These are phyloP conservation scores for Acleris sparsana DNA, from an alignment of 2,888 invertebrate genomes.

Conservation along the genomic window DNA sequence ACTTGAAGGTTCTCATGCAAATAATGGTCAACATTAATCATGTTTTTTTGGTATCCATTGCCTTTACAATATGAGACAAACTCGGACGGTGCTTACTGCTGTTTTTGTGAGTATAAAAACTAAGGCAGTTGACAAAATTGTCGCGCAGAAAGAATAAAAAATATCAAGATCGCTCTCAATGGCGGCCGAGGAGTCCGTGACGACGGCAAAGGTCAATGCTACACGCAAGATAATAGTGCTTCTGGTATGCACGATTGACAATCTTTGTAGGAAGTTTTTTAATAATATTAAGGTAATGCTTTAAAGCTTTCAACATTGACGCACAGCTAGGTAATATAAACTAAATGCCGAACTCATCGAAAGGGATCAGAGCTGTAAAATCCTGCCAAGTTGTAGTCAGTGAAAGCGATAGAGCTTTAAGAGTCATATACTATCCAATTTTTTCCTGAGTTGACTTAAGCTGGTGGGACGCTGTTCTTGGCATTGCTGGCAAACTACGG, in stretches of 20 bases:
- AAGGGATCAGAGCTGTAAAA: too few relatives aligned
- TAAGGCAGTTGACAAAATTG: constrained; percentile 54
- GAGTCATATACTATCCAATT: too few relatives aligned
- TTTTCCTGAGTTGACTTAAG: too few relatives aligned
- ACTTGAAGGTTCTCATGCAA: constrained; percentile 15
- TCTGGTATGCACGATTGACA: constrained; percentile 10
- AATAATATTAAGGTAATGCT: constrained; percentile 12
- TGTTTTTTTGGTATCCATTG: constrained; percentile 54
- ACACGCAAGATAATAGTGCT: constrained; percentile 28
- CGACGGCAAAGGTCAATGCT: constrained; percentile 48
- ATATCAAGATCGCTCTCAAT: constrained; percentile 78
- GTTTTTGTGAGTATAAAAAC: constrained; percentile 54
- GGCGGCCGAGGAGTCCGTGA: constrained; percentile 57
- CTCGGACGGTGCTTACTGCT: constrained; percentile 49
- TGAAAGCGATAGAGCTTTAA: too few relatives aligned
- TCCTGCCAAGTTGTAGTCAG: too few relatives aligned
- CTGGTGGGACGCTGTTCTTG: too few relatives aligned
- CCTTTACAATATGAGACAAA: constrained; percentile 53
- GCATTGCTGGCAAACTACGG: too few relatives aligned
- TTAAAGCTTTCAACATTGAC: neutral
- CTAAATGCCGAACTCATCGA: too few relatives aligned
- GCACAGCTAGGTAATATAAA: too few relatives aligned
- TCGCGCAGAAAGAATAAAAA: constrained; percentile 58
- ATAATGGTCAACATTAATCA: constrained; percentile 46
- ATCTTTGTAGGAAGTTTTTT: constrained; percentile 9